A percentile compares a stretch with the other conserved stretches of the same genome.
These are phyloP conservation scores for Melikaiella ostensackeni DNA, from an alignment of 2,888 invertebrate genomes.

Conservation along the genomic window DNA sequence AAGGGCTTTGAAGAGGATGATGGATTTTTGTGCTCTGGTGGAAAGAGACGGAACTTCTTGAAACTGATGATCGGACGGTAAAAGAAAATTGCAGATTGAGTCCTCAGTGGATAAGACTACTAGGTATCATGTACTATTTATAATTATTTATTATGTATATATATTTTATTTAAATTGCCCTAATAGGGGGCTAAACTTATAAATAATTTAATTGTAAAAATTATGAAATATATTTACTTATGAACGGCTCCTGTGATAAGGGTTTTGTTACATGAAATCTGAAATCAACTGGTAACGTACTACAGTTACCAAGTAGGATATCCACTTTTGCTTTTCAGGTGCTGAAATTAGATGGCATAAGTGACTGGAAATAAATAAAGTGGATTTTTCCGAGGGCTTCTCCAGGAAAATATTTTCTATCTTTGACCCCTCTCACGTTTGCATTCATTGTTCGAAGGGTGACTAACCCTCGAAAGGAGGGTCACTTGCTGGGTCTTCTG, in stretches of 20 bases:
- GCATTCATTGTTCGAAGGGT: slow-evolving; percentile 21
- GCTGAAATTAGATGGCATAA: neutral
- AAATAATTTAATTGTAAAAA: no score
- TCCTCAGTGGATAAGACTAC: no score
- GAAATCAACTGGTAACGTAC: neutral
- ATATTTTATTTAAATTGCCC: no score
- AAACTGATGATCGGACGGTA: no score
- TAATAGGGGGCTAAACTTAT: no score
- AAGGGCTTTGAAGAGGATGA: no score
- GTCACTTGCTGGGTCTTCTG: slow-evolving; percentile 26
- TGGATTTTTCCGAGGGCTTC: neutral
- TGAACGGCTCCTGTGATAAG: neutral
- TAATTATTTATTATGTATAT: no score
- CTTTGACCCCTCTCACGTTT: slow-evolving; percentile 12
- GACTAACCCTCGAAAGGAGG: slow-evolving; percentile 19
- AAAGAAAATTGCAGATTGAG: no score
- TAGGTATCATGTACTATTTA: no score
- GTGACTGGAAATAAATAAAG: neutral
- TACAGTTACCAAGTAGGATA: neutral
- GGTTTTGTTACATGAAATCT: neutral
- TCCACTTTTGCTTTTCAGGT: neutral
- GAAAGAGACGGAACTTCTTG: no score
- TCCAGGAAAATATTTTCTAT: slow-evolving; percentile 24
- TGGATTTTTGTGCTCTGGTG: no score
- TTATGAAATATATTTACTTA: neutral